Conservation (phyloP, 2,113 vertebrate genomes). For the Entomyzon cyanotis region DNA sequence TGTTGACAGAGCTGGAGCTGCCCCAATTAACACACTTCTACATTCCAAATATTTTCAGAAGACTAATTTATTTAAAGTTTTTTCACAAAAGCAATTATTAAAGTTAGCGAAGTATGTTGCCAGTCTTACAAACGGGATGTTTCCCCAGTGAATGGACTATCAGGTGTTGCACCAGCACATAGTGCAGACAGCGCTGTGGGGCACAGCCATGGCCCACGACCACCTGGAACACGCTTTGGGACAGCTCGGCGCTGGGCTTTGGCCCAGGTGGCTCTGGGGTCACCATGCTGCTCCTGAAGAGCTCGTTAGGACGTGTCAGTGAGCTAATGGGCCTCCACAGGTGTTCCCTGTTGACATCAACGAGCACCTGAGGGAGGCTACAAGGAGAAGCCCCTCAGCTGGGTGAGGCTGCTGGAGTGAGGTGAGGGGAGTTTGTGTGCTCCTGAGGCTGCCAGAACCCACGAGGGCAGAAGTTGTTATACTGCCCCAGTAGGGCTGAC, state of each 20-base stretch:
- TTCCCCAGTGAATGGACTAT: background rate
- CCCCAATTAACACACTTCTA: background rate
- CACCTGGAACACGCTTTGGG: rapidly evolving
- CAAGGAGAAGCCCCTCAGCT: background rate
- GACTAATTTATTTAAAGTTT: background rate
- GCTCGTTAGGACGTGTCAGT: rapidly evolving
- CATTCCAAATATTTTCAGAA: background rate
- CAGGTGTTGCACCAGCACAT: rapidly evolving
- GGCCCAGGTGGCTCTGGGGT: background rate
- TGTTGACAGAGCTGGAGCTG: background rate
- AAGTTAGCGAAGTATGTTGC: background rate
- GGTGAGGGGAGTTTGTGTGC: rapidly evolving
- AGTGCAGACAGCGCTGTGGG: rapidly evolving
- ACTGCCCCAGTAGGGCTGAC: rapidly evolving
- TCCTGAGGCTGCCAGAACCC: rapidly evolving
- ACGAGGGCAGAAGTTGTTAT: rapidly evolving
- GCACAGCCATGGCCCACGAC: rapidly evolving
- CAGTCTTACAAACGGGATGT: rapidly evolving
- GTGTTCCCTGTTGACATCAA: rapidly evolving
- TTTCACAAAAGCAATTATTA: background rate
- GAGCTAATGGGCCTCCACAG: background rate
- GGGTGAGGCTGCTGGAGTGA: rapidly evolving
- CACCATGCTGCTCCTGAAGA: background rate
- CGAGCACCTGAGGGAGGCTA: background rate
- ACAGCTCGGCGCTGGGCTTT: rapidly evolving